phyloP scores from a whole-genome alignment of 2,797 vertebrate species.

The Bradypodion pumilum region DNA sequence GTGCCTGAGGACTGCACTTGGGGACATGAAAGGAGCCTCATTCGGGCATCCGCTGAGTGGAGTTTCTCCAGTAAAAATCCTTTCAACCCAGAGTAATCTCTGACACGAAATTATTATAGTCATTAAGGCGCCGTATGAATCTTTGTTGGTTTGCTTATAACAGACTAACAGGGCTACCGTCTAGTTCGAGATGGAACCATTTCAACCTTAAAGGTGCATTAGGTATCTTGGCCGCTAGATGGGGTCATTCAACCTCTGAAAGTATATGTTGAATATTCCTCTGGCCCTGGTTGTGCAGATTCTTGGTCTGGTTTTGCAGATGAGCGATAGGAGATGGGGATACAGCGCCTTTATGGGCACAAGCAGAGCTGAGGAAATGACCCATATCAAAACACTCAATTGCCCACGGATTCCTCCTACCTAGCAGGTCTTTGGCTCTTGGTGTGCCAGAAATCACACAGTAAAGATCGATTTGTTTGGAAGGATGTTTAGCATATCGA shows the following conservation, averaged over 20 bases:
- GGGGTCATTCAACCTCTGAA: constrained; percentile 56
- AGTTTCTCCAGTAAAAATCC: too few relatives aligned
- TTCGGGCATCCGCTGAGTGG: too few relatives aligned
- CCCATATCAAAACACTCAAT: background rate
- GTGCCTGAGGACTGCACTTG: too few relatives aligned
- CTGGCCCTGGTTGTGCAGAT: fast-evolving
- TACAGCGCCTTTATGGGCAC: background rate
- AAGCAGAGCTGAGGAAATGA: background rate
- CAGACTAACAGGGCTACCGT: too few relatives aligned
- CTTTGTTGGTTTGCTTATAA: too few relatives aligned
- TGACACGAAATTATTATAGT: too few relatives aligned
- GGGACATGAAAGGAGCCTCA: too few relatives aligned
- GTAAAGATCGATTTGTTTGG: background rate
- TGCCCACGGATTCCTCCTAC: background rate
- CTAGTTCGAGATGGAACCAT: background rate
- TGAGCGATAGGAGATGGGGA: background rate
- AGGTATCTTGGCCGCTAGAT: constrained; percentile 48
- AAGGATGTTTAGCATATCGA: background rate
- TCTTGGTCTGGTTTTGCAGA: background rate
- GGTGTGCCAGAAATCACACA: background rate
- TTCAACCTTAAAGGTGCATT: background rate
- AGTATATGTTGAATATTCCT: background rate
- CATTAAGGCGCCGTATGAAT: too few relatives aligned
- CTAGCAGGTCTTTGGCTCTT: background rate
- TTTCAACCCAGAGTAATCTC: too few relatives aligned